A percentile compares a stretch with the other conserved stretches of the same genome.
These are phyloP conservation scores for Gracilinanus agilis DNA, from an alignment of 2,113 vertebrate genomes.

Conservation along the genomic window DNA sequence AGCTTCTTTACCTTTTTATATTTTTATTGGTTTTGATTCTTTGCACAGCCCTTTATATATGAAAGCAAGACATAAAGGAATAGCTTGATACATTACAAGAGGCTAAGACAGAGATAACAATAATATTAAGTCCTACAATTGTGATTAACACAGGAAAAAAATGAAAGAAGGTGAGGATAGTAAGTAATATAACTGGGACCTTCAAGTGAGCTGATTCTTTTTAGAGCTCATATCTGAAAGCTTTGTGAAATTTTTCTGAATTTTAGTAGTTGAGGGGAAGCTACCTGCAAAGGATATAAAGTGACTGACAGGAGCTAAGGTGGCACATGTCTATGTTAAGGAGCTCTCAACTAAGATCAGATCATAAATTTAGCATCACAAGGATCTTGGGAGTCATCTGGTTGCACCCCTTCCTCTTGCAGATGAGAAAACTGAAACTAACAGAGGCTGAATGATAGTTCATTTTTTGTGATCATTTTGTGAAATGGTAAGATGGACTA, in stretches of 20 bases:
- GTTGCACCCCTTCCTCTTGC: neutral
- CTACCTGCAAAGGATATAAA: constrained; percentile 4
- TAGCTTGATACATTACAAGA: constrained; percentile 55
- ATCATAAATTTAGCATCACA: neutral
- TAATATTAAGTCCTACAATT: constrained; percentile 52
- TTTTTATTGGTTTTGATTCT: constrained; percentile 61
- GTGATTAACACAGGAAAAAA: constrained; percentile 55
- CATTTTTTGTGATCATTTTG: neutral
- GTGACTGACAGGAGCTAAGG: constrained; percentile 39
- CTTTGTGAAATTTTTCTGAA: constrained; percentile 50
- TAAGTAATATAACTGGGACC: neutral
- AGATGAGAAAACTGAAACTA: neutral
- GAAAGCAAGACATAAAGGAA: constrained; percentile 68
- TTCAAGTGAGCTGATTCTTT: constrained; percentile 44
- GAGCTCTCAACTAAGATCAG: neutral
- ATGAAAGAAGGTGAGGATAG: constrained; percentile 7
- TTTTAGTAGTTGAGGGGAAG: constrained; percentile 47
- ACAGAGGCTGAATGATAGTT: neutral
- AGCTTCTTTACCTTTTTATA: constrained; percentile 57
- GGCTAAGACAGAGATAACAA: constrained; percentile 55
- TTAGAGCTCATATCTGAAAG: constrained; percentile 30
- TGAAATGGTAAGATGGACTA: constrained; percentile 37
- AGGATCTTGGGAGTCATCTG: neutral
- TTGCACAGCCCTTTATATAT: constrained; percentile 24
- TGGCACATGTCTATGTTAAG: neutral